These are phyloP conservation scores for Heterochromis multidens DNA, from an alignment of 2,113 vertebrate species.

Conservation along the genomic window DNA sequence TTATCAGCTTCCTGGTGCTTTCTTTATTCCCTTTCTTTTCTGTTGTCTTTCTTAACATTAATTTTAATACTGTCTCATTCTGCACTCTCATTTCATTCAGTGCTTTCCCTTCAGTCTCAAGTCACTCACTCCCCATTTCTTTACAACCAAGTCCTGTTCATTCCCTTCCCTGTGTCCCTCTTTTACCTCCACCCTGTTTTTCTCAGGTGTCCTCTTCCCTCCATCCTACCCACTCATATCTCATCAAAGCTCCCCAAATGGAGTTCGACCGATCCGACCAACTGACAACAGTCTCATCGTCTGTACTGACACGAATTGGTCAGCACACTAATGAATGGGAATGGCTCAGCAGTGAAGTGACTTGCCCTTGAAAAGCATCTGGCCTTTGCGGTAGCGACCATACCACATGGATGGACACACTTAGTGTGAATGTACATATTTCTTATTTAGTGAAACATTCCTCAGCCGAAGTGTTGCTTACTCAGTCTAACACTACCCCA, in stretches of 20 bases:
- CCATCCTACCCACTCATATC: slow-evolving; percentile 36
- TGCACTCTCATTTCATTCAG: background rate
- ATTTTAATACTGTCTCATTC: background rate
- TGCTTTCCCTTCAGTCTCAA: background rate
- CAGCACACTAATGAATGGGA: background rate
- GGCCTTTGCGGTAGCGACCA: background rate
- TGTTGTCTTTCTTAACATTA: background rate
- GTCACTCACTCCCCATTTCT: background rate
- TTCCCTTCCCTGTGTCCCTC: background rate
- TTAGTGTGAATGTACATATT: background rate
- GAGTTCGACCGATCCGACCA: slow-evolving; percentile 1
- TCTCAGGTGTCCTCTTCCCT: slow-evolving; percentile 51
- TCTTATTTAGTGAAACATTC: background rate
- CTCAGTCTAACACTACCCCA: background rate
- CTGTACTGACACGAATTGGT: slow-evolving; percentile 9
- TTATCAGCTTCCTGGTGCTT: background rate
- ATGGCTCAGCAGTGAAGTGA: background rate
- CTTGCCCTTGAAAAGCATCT: background rate
- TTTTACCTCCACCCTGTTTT: slow-evolving; percentile 17
- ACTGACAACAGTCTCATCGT: background rate
- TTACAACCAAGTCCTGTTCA: background rate
- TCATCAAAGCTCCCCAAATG: slow-evolving; percentile 26
- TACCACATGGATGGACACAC: background rate
- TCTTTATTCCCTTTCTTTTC: background rate
- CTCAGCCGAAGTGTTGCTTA: background rate